A percentile compares a stretch with the other conserved stretches of the same genome.
Evolutionary conservation across 2,113 vertebrate species (phyloP).

Genomic region (Romanogobio albipinnatus): DNA sequence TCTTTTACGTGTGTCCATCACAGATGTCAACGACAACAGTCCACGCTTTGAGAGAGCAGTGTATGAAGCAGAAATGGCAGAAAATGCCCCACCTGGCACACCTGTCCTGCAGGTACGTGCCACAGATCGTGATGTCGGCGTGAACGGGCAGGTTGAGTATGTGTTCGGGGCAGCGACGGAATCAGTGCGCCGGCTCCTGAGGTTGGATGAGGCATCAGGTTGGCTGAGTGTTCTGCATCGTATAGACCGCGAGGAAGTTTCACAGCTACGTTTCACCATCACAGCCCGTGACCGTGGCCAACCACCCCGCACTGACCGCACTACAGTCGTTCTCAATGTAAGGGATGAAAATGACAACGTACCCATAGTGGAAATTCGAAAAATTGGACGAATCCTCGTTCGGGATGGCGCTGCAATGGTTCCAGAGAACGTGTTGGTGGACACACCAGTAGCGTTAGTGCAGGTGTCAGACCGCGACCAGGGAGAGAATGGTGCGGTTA

Average conservation of each 20-base stretch:
- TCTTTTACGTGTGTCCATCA: constrained; percentile 91
- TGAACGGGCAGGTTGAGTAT: constrained; percentile 95
- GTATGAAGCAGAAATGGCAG: constrained; percentile 91
- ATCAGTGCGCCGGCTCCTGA: constrained; percentile 85
- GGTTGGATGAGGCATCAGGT: constrained; percentile 90
- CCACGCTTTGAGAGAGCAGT: constrained; percentile 91
- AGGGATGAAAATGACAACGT: constrained; percentile 96
- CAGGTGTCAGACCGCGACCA: constrained; percentile 95
- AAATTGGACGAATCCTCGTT: constrained; percentile 92
- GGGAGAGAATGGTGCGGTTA: constrained; percentile 94
- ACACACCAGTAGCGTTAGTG: constrained; percentile 92
- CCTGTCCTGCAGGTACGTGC: constrained; percentile 93
- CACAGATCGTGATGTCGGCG: constrained; percentile 88
- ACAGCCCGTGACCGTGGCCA: constrained; percentile 91
- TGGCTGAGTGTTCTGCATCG: constrained; percentile 94
- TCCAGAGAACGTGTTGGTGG: constrained; percentile 91
- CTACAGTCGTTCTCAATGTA: constrained; percentile 89
- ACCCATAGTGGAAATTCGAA: constrained; percentile 91
- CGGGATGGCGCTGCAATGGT: constrained; percentile 90
- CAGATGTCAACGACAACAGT: constrained; percentile 96
- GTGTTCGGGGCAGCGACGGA: constrained; percentile 93
- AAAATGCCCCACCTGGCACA: constrained; percentile 93
- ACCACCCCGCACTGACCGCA: constrained; percentile 90
- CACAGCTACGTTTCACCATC: constrained; percentile 90
- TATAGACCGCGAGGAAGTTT: constrained; percentile 93